phyloP scores from a whole-genome alignment of 2,888 invertebrate genomes.

The Netelia fuscicornis region DNA sequence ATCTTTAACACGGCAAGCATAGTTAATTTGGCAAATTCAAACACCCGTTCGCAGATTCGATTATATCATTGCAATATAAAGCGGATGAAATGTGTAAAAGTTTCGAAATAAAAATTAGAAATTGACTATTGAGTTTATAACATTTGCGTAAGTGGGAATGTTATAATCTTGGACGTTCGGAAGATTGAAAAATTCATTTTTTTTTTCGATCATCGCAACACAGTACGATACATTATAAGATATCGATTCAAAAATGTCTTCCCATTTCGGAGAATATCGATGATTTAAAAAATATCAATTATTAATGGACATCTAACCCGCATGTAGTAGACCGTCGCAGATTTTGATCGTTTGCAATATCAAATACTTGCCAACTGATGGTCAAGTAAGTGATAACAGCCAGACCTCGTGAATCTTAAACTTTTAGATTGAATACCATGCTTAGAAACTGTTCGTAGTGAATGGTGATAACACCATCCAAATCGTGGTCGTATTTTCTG shows the following conservation, averaged over 20 bases:
- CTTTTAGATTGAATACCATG: conserved; percentile 94
- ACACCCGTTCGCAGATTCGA: conserved; percentile 6
- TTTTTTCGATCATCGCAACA: neutral
- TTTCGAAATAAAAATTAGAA: conserved; percentile 38
- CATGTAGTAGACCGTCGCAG: neutral
- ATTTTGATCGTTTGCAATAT: conserved; percentile 21
- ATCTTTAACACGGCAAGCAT: conserved; percentile 50
- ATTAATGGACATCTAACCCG: conserved; percentile 2
- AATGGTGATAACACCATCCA: conserved; percentile 97
- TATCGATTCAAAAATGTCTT: neutral
- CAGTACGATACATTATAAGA: neutral
- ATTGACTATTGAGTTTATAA: neutral
- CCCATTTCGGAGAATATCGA: neutral
- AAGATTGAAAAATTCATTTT: neutral
- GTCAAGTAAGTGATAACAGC: neutral
- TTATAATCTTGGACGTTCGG: conserved; percentile 33
- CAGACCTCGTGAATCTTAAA: conserved; percentile 83
- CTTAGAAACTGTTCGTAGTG: conserved; percentile 98
- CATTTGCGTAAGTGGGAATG: conserved; percentile 51
- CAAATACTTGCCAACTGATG: neutral
- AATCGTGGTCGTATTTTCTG: conserved; percentile 94
- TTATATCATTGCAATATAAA: conserved; percentile 7
- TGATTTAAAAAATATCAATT: neutral
- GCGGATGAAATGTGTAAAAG: conserved; percentile 38
- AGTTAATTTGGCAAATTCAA: conserved; percentile 62